Evolutionary conservation across 35 echinoderm and acorn worm species (phyloP).

Genomic region (Anneissia japonica): DNA sequence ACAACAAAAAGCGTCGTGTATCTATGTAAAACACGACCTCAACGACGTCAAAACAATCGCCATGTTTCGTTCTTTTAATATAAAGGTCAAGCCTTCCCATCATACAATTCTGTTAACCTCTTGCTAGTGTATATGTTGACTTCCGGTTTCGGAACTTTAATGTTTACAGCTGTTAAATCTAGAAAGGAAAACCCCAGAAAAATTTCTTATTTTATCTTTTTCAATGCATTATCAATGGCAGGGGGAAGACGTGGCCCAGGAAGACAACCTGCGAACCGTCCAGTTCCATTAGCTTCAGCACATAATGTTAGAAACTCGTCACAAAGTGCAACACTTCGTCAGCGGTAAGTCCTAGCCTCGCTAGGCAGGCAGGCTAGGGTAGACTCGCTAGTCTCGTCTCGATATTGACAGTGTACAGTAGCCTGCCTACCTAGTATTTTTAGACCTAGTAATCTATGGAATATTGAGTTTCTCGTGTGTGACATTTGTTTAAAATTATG

Average conservation of each 20-base stretch:
- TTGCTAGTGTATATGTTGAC: not conserved
- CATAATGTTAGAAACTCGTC: not conserved
- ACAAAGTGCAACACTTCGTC: conserved; percentile 12
- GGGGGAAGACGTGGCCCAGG: conserved; percentile 14
- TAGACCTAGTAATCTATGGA: too few species aligned
- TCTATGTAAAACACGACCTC: not conserved
- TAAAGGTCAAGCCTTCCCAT: not conserved
- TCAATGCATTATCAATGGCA: not conserved
- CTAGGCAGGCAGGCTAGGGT: too few species aligned
- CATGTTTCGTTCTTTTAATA: too few species aligned
- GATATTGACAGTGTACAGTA: too few species aligned
- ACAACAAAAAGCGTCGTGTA: not conserved
- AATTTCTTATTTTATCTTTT: not conserved
- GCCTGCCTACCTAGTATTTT: too few species aligned
- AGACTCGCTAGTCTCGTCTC: too few species aligned
- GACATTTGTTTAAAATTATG: too few species aligned
- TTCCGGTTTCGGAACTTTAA: not conserved
- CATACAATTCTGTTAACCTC: not conserved
- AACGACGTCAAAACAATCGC: not conserved
- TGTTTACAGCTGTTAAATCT: not conserved
- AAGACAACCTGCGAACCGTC: not conserved
- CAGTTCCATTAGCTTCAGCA: not conserved
- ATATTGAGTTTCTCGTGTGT: too few species aligned
- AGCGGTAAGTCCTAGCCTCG: not conserved
- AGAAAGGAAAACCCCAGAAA: not conserved